phyloP scores from a whole-genome alignment of 2,797 vertebrate species.

The Clarias fuscus region DNA sequence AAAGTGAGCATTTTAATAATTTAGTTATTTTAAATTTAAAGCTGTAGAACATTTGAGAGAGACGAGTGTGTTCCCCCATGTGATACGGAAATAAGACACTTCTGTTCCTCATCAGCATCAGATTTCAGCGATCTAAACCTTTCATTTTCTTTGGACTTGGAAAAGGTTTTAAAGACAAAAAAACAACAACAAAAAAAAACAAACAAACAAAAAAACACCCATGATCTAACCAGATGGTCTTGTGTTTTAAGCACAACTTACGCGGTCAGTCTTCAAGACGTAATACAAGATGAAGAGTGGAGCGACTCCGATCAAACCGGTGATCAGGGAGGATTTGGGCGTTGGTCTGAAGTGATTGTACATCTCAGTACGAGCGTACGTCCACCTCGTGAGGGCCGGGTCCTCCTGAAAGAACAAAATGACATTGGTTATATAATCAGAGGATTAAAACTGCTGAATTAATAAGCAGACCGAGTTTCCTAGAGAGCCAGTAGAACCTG shows the following conservation, averaged over 20 bases:
- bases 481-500: background rate
- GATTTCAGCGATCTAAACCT: background rate
- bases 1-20: background rate
- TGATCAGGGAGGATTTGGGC: slow-evolving; percentile 80
- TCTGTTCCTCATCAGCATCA: too few relatives aligned
- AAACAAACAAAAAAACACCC: background rate
- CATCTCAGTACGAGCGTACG: slow-evolving; percentile 76
- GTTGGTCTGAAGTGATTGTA: slow-evolving; percentile 79
- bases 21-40: too few relatives aligned
- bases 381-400: slow-evolving; percentile 85
- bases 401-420: slow-evolving; percentile 77
- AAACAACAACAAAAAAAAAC: background rate
- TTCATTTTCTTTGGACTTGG: background rate
- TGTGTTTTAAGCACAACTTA: slow-evolving; percentile 63
- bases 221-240: background rate
- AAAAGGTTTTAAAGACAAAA: background rate
- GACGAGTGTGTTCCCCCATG: too few relatives aligned
- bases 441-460: background rate
- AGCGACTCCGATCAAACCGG: slow-evolving; percentile 66
- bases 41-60: too few relatives aligned
- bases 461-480: background rate
- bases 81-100: too few relatives aligned
- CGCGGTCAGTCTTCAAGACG: slow-evolving; percentile 79
- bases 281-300: slow-evolving; percentile 78
- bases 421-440: background rate